Evolutionary conservation across 2,797 vertebrate genomes (phyloP).

Genomic region (Benthosema pterotum): DNA sequence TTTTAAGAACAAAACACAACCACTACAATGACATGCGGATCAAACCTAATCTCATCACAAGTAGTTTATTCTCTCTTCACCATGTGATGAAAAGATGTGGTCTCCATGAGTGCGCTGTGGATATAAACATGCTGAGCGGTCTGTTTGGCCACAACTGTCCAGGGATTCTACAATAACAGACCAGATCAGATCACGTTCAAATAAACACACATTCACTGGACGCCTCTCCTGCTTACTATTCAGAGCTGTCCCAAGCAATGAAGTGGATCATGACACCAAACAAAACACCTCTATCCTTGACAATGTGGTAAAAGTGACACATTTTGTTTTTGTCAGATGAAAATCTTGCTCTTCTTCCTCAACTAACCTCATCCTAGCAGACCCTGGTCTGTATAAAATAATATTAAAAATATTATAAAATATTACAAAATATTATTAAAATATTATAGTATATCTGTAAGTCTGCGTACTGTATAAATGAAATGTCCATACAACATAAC

Average conservation of each 20-base stretch:
- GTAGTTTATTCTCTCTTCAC: background rate
- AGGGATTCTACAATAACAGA: slow-evolving; percentile 52
- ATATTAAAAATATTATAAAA: too few relatives aligned
- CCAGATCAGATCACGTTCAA: slow-evolving; percentile 33
- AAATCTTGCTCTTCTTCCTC: too few relatives aligned
- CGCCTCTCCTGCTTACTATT: slow-evolving; percentile 18
- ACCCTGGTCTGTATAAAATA: too few relatives aligned
- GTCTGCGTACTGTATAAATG: too few relatives aligned
- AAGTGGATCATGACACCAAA: slow-evolving; percentile 19
- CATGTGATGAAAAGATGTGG: slow-evolving; percentile 31
- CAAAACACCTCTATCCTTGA: slow-evolving; percentile 24
- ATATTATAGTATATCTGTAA: too few relatives aligned
- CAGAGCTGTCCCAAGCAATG: slow-evolving; percentile 27
- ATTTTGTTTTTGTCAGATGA: background rate
- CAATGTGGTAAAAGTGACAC: slow-evolving; percentile 19
- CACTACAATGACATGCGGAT: background rate
- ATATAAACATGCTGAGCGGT: slow-evolving; percentile 49
- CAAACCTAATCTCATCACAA: background rate
- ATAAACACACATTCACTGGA: slow-evolving; percentile 35
- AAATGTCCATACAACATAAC: too few relatives aligned
- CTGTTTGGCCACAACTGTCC: slow-evolving; percentile 47
- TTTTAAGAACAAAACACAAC: background rate
- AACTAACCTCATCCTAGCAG: too few relatives aligned
- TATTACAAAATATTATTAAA: too few relatives aligned
- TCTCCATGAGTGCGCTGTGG: slow-evolving; percentile 35